These are phyloP conservation scores for Kryptolebias ocellatus DNA, from an alignment of 2,797 vertebrate genomes.

Conservation along the genomic window DNA sequence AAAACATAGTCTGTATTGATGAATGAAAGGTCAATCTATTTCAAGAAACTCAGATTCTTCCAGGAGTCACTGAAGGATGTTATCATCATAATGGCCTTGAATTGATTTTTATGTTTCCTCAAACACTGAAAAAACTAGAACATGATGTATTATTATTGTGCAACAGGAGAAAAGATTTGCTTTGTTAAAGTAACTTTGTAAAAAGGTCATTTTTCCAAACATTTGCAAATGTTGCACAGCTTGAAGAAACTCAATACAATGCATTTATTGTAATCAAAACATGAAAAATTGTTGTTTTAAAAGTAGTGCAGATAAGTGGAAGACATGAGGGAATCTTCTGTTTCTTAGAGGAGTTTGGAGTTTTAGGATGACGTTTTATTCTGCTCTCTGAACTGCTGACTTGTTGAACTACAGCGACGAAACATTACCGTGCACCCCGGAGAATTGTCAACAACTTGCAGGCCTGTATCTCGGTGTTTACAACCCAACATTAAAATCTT, in stretches of 20 bases:
- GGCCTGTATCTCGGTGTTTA: conserved; percentile 56
- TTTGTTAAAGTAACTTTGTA: conserved; percentile 39
- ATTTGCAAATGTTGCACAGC: conserved; percentile 46
- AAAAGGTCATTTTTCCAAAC: conserved; percentile 50
- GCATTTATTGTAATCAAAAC: conserved; percentile 1
- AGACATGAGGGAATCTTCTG: neutral
- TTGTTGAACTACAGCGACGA: conserved; percentile 9
- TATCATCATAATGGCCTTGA: conserved; percentile 34
- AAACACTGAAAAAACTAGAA: conserved; percentile 12
- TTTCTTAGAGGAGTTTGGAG: conserved; percentile 12
- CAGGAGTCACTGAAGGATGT: conserved; percentile 29
- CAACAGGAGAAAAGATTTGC: conserved; percentile 13
- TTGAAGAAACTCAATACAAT: conserved; percentile 18
- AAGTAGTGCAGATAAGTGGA: conserved; percentile 9
- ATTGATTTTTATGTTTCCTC: conserved; percentile 61
- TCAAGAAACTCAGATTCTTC: conserved; percentile 40
- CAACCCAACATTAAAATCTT: conserved; percentile 57
- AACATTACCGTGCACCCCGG: conserved; percentile 19
- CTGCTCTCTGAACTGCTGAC: conserved; percentile 33
- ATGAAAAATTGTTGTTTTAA: conserved; percentile 7
- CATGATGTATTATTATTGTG: conserved; percentile 28
- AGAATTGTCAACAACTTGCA: conserved; percentile 53
- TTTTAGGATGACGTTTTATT: neutral
- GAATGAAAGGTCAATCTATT: conserved; percentile 49
- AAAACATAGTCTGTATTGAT: conserved; percentile 22